Conservation (phyloP, 2,888 invertebrate genomes). For the Drosophila limbata region DNA sequence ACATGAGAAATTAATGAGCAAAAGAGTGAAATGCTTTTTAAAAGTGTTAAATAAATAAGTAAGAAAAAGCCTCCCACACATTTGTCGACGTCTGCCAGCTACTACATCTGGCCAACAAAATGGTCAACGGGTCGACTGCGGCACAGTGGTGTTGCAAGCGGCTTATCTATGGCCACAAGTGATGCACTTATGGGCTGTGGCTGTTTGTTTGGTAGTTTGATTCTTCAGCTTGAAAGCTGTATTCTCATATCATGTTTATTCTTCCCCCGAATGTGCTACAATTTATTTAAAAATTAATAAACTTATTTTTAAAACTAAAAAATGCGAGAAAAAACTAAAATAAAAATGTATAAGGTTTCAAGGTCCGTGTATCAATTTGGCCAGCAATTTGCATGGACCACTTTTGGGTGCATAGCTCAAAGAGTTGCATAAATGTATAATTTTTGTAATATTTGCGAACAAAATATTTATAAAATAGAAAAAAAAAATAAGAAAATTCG, state of each 20-base stretch:
- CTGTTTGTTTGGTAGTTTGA: conserved; percentile 7
- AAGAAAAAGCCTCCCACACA: conserved; percentile 60
- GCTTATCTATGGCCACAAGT: conserved; percentile 67
- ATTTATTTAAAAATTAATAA: no score
- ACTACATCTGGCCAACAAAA: conserved; percentile 28
- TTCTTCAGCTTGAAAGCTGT: neutral
- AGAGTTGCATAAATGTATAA: conserved; percentile 67
- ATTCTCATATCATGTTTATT: neutral
- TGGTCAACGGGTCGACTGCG: conserved; percentile 24
- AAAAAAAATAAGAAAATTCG: conserved; percentile 53
- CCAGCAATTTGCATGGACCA: conserved; percentile 40
- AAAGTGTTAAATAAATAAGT: conserved; percentile 82
- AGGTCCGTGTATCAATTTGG: no score
- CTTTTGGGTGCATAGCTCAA: conserved; percentile 55
- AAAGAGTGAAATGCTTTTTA: conserved; percentile 77
- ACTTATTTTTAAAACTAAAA: no score
- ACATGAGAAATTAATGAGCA: conserved; percentile 80
- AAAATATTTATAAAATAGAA: conserved; percentile 21
- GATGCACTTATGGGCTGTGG: conserved; percentile 31
- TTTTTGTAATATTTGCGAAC: conserved; percentile 50
- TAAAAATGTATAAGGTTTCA: no score
- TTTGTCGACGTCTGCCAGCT: conserved; percentile 40
- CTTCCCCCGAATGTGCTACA: conserved; percentile 33
- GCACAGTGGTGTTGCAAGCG: conserved; percentile 42
- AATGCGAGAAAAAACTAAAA: no score